Conservation (phyloP, 2,888 invertebrate species). For the Caenorhabditis sp. region DNA sequence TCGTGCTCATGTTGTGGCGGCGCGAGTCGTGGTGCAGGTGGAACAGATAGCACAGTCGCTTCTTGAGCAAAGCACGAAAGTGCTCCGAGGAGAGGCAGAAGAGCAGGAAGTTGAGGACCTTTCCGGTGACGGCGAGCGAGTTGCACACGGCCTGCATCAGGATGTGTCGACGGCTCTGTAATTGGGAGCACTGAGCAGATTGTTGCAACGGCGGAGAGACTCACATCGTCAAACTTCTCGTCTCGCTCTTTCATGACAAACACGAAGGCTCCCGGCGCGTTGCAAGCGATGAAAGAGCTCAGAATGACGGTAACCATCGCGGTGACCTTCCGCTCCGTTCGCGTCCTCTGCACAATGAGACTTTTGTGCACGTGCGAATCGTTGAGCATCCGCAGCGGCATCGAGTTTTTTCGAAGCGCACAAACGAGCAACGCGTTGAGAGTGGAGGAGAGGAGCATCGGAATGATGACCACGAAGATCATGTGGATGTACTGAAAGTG, state of each 20-base stretch:
- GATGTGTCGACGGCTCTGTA: conserved; percentile 49
- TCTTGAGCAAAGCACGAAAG: conserved; percentile 65
- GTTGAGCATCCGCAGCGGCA: conserved; percentile 55
- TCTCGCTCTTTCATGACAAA: conserved; percentile 57
- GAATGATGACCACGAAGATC: conserved; percentile 60
- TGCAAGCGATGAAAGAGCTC: conserved; percentile 66
- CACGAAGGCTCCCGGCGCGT: conserved; percentile 64
- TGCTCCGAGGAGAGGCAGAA: conserved; percentile 70
- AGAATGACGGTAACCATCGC: conserved; percentile 68
- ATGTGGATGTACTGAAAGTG: conserved; percentile 62
- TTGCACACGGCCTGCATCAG: conserved; percentile 61
- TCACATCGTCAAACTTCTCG: conserved; percentile 41
- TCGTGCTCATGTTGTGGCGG: conserved; percentile 47
- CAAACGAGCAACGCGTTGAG: conserved; percentile 63
- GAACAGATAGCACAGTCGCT: conserved; percentile 50
- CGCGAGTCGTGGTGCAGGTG: conserved; percentile 22
- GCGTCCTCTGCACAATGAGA: conserved; percentile 43
- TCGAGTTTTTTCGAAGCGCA: conserved; percentile 63
- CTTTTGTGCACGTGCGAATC: conserved; percentile 51
- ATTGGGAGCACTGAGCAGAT: background rate
- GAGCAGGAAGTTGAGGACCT: conserved; percentile 70
- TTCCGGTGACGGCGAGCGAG: conserved; percentile 66
- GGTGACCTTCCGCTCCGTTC: conserved; percentile 61
- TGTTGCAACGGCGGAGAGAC: background rate
- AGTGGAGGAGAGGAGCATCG: conserved; percentile 58